Base-by-base conservation (phyloP, 1,140 invertebrate species). In the Drosophila ironensis region DNA sequence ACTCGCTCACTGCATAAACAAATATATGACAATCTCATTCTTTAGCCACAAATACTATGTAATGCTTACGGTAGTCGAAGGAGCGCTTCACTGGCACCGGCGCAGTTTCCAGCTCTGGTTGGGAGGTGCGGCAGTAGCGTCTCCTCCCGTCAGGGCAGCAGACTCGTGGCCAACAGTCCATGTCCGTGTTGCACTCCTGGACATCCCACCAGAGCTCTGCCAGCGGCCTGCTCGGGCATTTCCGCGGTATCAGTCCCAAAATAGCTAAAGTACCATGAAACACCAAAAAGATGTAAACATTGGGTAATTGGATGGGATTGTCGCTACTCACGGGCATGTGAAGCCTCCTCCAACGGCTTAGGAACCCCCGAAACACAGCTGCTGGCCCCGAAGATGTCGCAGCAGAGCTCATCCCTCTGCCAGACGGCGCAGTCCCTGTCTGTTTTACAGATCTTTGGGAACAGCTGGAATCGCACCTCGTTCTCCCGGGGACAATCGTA, bases 131-230 rank as follows among this genome's bases (percentile, higher is more conserved):
- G 77, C 94, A 95, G 74, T 94, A 95, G 25, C 92, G 92, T 16
- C 91, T 89, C 0, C 88, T 78, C 63, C 92, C 91, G 68, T 94
- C 94, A 0, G 93, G 93, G 54, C 94, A 95, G 76, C 94, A 95
- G 41, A 95, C 92, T 6, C 94, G 88, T 2, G 94, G 93, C 91
- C 93, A 93, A 82, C 94, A 95, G 60, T 95, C 94, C 16, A 91
- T 88, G 73, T 95, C 94, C 0, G 89, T 91, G 50, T 90, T 89
- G 70, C 94, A 95, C 40, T 92, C 91, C 86, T 93, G 92, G 1
- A 94, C 91, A 42, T 94, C 92, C 74, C 92, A 93, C 47, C 94
- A 91, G 11, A 93, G 88, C 89, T 95, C 94, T 0, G 93, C 92
- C 20, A 95, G 88, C 8, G 93, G 93, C 52, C 92, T 90, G 9